Conservation (phyloP, 1,140 invertebrate genomes). For the Camponotus vicinus region DNA sequence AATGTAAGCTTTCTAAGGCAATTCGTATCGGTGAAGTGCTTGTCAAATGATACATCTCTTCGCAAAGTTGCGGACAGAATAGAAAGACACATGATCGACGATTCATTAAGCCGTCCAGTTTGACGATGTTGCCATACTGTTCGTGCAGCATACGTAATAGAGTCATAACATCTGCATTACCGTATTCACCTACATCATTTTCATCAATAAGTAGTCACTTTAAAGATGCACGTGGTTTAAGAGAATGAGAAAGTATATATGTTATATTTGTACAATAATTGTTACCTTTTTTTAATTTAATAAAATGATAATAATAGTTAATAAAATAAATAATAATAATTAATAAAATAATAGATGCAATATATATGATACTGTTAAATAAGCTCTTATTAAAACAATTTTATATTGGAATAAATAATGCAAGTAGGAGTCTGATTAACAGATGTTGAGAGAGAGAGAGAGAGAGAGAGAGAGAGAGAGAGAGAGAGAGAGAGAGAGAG, state of each 20-base stretch:
- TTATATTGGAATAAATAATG: no score
- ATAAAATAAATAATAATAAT: no score
- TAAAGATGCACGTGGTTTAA: background rate
- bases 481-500: no score
- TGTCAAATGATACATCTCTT: slow-evolving; percentile 81
- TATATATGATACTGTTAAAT: no score
- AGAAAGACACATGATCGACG: slow-evolving; percentile 73
- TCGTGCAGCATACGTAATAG: slow-evolving; percentile 67
- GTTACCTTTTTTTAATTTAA: no score
- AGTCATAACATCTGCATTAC: slow-evolving; percentile 47
- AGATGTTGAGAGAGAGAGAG: no score
- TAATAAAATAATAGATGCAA: no score
- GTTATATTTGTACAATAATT: slow-evolving; percentile 25
- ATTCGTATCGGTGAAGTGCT: slow-evolving; percentile 79
- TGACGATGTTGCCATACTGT: slow-evolving; percentile 77
- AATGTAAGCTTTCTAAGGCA: slow-evolving; percentile 76
- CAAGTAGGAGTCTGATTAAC: no score
- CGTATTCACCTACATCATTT: slow-evolving; percentile 74
- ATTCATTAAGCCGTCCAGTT: slow-evolving; percentile 74
- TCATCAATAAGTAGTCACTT: background rate
- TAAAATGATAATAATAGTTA: no score
- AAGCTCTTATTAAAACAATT: no score
- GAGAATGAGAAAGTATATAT: background rate
- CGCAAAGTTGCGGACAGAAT: slow-evolving; percentile 75
- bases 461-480: no score